phyloP scores from a whole-genome alignment of 2,797 vertebrate species.

The Sebastes elongatus region DNA sequence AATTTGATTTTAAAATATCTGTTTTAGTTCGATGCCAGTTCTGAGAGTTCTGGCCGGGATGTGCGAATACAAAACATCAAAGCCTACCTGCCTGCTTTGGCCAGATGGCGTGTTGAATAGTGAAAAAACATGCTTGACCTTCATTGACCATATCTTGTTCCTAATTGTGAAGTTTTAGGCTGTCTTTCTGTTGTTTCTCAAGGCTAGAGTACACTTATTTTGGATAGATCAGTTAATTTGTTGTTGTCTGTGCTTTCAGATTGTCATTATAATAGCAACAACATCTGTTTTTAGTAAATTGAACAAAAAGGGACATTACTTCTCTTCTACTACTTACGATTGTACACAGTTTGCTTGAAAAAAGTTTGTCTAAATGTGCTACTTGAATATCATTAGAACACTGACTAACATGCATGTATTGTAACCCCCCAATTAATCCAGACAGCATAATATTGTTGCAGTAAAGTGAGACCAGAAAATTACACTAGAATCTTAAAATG shows the following conservation, averaged over 20 bases:
- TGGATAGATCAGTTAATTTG: too few species aligned
- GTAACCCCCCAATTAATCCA: too few species aligned
- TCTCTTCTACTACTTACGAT: neutral
- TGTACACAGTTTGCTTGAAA: neutral
- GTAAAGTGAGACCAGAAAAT: too few species aligned
- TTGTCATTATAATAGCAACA: neutral
- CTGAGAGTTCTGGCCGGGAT: neutral
- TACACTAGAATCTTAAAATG: too few species aligned
- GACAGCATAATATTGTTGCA: too few species aligned
- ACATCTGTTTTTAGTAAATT: neutral
- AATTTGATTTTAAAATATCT: neutral
- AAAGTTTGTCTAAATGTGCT: neutral
- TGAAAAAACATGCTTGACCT: neutral
- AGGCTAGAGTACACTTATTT: neutral
- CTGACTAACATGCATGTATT: neutral
- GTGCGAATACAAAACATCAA: neutral
- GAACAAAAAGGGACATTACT: neutral
- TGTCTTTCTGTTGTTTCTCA: neutral
- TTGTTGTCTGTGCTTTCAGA: neutral
- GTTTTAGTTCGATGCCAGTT: slow-evolving; percentile 3
- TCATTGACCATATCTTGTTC: slow-evolving; percentile 3
- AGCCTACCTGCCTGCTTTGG: neutral
- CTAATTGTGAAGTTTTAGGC: neutral
- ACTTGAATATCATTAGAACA: neutral
- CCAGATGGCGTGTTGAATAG: slow-evolving; percentile 15